phyloP scores from a whole-genome alignment of 2,888 invertebrate genomes.

The Hyalella azteca region DNA sequence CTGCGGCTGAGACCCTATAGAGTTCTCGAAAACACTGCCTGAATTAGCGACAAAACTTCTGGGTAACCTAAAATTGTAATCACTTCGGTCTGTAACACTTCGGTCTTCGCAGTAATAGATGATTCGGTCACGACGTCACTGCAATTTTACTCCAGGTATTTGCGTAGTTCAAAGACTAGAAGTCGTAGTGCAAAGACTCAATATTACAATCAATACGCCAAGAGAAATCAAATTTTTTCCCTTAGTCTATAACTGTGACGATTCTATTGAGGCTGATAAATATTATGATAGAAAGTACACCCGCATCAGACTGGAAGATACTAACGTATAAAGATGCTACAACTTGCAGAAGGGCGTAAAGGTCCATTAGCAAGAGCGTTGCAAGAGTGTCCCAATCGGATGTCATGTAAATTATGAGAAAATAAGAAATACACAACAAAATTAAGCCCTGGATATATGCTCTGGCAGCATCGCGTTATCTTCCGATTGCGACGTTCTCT shows the following conservation, averaged over 20 bases:
- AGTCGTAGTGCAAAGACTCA: too few relatives aligned
- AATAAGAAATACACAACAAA: slow-evolving; percentile 40
- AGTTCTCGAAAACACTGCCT: too few relatives aligned
- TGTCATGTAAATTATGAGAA: slow-evolving; percentile 42
- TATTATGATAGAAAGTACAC: slow-evolving; percentile 74
- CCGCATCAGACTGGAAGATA: slow-evolving; percentile 79
- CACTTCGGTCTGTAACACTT: too few relatives aligned
- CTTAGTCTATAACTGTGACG: slow-evolving; percentile 74
- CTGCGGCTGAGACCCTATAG: too few relatives aligned
- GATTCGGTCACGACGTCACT: too few relatives aligned
- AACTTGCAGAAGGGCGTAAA: slow-evolving; percentile 82
- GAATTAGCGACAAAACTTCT: too few relatives aligned
- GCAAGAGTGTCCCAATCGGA: slow-evolving; percentile 51
- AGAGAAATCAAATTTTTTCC: too few relatives aligned
- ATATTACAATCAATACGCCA: too few relatives aligned
- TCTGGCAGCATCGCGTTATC: slow-evolving; percentile 44
- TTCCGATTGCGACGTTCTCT: background rate
- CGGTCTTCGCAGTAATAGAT: too few relatives aligned
- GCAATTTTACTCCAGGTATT: background rate
- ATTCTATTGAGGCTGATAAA: slow-evolving; percentile 73
- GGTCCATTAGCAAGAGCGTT: slow-evolving; percentile 84
- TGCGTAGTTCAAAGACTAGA: background rate
- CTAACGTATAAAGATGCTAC: slow-evolving; percentile 83
- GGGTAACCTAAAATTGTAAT: too few relatives aligned
- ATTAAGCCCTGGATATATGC: slow-evolving; percentile 35